phyloP scores from a whole-genome alignment of 2,797 vertebrate species.

The Spheniscus humboldti region DNA sequence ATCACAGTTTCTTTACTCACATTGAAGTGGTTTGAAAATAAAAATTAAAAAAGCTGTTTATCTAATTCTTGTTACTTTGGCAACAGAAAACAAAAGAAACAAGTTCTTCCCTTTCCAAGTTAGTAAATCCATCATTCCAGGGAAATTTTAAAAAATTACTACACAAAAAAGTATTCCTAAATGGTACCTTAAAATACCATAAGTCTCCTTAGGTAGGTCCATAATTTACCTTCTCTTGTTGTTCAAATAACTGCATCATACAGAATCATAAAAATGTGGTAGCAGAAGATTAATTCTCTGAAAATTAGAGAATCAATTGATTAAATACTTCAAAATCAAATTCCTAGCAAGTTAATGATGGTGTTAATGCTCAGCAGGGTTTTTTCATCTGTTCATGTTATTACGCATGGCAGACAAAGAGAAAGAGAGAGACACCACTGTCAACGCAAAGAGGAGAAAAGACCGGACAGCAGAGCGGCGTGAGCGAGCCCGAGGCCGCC shows the following conservation, averaged over 20 bases:
- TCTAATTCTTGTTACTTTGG: neutral
- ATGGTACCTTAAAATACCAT: neutral
- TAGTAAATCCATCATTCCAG: neutral
- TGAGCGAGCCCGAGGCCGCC: neutral
- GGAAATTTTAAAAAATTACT: neutral
- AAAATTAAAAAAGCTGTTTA: neutral
- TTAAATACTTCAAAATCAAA: neutral
- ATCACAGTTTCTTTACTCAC: neutral
- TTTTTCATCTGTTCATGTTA: neutral
- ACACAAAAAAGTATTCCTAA: neutral
- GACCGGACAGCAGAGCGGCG: fast-evolving
- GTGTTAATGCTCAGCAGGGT: neutral
- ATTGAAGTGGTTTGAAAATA: neutral
- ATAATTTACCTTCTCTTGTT: neutral
- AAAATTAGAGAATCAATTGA: neutral
- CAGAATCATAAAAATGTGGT: neutral
- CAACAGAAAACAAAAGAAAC: neutral
- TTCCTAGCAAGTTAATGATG: neutral
- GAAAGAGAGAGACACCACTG: neutral
- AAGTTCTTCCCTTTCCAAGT: neutral
- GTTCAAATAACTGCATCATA: neutral
- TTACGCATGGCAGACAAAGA: neutral
- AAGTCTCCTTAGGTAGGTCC: neutral
- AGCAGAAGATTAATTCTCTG: neutral
- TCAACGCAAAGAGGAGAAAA: neutral